Evolutionary conservation across 1,140 invertebrate species (phyloP).

Genomic region (Anadara kagoshimensis): DNA sequence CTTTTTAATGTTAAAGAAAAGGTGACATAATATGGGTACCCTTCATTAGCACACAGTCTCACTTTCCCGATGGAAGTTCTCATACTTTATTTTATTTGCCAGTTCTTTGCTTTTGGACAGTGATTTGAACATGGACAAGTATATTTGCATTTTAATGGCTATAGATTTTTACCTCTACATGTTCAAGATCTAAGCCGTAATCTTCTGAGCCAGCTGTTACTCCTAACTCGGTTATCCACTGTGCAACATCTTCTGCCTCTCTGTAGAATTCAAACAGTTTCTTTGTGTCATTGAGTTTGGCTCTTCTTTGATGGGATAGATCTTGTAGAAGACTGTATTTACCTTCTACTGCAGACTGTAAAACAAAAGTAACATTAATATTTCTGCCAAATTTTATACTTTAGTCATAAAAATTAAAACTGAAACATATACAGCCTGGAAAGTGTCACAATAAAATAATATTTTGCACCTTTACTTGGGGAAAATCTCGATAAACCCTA

Average conservation of each 20-base stretch:
- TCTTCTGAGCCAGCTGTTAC: constrained; percentile 97
- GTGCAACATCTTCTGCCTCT: constrained; percentile 98
- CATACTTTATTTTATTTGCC: too few species aligned
- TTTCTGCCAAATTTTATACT: neutral
- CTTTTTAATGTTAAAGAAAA: too few species aligned
- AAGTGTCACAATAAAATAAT: constrained; percentile 65
- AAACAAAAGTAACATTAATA: neutral
- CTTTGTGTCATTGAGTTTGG: constrained; percentile 95
- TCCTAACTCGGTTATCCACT: constrained; percentile 99
- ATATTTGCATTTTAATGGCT: constrained; percentile 91
- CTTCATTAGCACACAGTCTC: too few species aligned
- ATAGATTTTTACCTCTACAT: constrained; percentile 96
- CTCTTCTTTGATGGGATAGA: constrained; percentile 82
- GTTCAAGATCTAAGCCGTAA: constrained; percentile 95
- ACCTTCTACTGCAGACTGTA: constrained; percentile 60
- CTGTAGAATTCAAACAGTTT: constrained; percentile 99
- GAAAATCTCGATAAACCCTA: too few species aligned
- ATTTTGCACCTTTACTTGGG: constrained; percentile 60
- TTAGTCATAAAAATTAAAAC: constrained; percentile 65
- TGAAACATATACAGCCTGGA: constrained; percentile 76
- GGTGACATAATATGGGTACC: too few species aligned
- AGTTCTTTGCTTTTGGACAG: too few species aligned
- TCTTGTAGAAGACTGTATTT: constrained; percentile 69
- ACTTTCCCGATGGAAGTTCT: too few species aligned
- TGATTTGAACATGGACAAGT: neutral